phyloP scores from a whole-genome alignment of 2,888 invertebrate genomes.

The Hoplodrina ambigua region DNA sequence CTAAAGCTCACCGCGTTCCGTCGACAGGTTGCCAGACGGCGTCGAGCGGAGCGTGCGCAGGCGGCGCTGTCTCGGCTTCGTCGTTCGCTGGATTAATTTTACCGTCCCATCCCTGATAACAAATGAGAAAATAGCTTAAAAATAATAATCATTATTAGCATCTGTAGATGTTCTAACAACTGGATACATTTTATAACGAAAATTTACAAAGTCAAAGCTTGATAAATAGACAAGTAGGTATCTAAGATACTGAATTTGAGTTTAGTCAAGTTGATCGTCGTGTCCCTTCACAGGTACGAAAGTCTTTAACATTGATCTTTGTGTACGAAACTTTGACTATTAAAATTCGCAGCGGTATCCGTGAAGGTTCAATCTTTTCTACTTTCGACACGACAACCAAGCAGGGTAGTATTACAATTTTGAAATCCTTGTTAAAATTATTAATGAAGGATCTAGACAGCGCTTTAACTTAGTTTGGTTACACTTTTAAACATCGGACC shows the following conservation, averaged over 20 bases:
- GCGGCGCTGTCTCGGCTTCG: slow-evolving; percentile 88
- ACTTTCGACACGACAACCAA: background rate
- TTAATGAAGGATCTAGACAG: background rate
- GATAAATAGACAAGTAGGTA: too few relatives aligned
- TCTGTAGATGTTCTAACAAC: background rate
- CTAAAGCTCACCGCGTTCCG: slow-evolving; percentile 91
- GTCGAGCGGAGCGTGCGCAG: slow-evolving; percentile 92
- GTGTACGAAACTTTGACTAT: slow-evolving; percentile 7
- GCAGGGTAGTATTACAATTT: background rate
- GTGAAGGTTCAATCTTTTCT: background rate
- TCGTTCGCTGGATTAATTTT: slow-evolving; percentile 77
- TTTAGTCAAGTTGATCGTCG: too few relatives aligned
- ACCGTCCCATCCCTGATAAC: slow-evolving; percentile 82
- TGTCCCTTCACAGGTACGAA: too few relatives aligned
- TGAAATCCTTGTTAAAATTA: background rate
- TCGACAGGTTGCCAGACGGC: slow-evolving; percentile 95
- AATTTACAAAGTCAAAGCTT: too few relatives aligned
- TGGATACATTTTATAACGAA: too few relatives aligned
- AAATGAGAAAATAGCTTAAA: slow-evolving; percentile 28
- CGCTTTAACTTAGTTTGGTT: background rate
- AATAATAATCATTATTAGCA: too few relatives aligned
- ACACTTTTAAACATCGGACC: too few relatives aligned
- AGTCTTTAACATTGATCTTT: background rate
- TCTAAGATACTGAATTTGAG: too few relatives aligned
- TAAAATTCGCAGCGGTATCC: slow-evolving; percentile 1